Evolutionary conservation across 1,140 invertebrate genomes (phyloP).

Genomic region (Prorops nasuta): DNA sequence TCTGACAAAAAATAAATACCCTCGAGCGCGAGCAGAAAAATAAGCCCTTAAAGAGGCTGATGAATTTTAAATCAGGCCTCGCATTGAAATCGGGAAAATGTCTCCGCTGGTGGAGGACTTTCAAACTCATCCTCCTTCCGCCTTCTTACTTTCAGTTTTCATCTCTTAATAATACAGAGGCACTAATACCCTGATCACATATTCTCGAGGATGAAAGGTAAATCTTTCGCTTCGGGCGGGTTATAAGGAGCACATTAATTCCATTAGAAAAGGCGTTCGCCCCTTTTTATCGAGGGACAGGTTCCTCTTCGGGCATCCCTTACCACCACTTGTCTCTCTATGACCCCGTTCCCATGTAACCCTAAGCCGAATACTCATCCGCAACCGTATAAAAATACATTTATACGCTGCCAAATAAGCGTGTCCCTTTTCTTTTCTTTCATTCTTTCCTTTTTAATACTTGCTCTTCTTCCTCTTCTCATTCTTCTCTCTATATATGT

Average conservation of each 20-base stretch:
- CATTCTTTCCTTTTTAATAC: background rate
- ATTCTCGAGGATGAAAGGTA: slow-evolving; percentile 53
- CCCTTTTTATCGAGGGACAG: background rate
- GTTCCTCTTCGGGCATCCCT: background rate
- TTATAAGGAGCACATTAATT: slow-evolving; percentile 47
- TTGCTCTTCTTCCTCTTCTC: background rate
- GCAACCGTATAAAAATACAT: too few species aligned
- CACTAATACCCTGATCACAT: slow-evolving; percentile 57
- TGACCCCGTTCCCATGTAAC: background rate
- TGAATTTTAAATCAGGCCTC: slow-evolving; percentile 56
- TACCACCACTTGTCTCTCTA: background rate
- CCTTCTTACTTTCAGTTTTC: slow-evolving; percentile 39
- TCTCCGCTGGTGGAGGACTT: slow-evolving; percentile 49
- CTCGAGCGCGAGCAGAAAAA: slow-evolving; percentile 51
- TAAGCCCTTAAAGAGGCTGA: slow-evolving; percentile 57
- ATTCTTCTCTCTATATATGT: too few species aligned
- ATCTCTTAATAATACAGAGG: slow-evolving; percentile 54
- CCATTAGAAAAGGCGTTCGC: slow-evolving; percentile 34
- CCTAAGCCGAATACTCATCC: too few species aligned
- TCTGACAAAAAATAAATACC: slow-evolving; percentile 50
- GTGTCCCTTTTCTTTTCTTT: too few species aligned
- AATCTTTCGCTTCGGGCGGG: slow-evolving; percentile 43
- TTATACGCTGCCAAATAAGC: too few species aligned
- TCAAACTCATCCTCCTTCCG: slow-evolving; percentile 22
- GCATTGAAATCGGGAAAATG: slow-evolving; percentile 54